A percentile compares a stretch with the other conserved stretches of the same genome.
Conservation (phyloP, 2,113 vertebrate genomes). For the Cyprinodon variegatus region DNA sequence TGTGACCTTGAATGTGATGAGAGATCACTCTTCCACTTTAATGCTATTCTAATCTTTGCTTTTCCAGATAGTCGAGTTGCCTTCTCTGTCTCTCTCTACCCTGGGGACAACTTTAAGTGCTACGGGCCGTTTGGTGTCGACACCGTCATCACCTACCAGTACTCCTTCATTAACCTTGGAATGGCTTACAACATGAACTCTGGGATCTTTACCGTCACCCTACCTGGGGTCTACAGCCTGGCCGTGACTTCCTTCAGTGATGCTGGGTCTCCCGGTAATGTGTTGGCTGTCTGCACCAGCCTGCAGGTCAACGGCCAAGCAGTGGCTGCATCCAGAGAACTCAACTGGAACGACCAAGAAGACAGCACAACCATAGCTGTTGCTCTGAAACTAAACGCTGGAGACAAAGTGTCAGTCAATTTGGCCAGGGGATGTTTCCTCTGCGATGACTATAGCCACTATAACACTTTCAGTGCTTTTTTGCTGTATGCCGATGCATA, state of each 20-base stretch:
- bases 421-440: slow-evolving; percentile 59
- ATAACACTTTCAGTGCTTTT: slow-evolving; percentile 78
- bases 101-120: slow-evolving; percentile 11
- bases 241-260: slow-evolving; percentile 73
- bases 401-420: slow-evolving; percentile 64
- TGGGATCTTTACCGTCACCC: slow-evolving; percentile 64
- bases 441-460: slow-evolving; percentile 67
- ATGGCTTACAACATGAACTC: slow-evolving; percentile 39
- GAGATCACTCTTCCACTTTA: background rate
- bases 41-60: background rate
- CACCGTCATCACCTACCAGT: slow-evolving; percentile 38
- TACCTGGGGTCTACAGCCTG: slow-evolving; percentile 73
- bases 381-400: slow-evolving; percentile 48
- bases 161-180: slow-evolving; percentile 69
- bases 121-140: background rate
- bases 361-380: slow-evolving; percentile 63
- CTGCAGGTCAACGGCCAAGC: slow-evolving; percentile 54
- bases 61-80: slow-evolving; percentile 69
- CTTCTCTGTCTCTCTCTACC: slow-evolving; percentile 68
- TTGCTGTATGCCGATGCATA: slow-evolving; percentile 70
- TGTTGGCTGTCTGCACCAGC: slow-evolving; percentile 47
- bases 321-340: slow-evolving; percentile 42
- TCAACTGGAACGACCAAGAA: slow-evolving; percentile 66
- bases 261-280: slow-evolving; percentile 27
- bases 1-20: background rate